Evolutionary conservation across 2,888 invertebrate genomes (phyloP).

Genomic region (Conus canariensis): DNA sequence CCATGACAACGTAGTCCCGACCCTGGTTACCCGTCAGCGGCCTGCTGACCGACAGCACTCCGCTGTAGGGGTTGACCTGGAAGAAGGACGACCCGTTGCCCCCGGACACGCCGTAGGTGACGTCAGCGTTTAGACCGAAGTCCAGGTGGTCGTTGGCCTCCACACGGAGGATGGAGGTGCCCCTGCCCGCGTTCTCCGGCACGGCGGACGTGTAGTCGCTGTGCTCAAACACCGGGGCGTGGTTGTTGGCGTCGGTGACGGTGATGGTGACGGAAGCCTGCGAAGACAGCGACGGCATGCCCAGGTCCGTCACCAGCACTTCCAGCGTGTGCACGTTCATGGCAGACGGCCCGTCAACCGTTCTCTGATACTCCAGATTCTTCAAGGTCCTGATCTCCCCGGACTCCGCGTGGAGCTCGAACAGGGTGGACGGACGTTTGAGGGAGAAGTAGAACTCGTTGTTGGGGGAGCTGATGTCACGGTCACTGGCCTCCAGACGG

Average conservation of each 20-base stretch:
- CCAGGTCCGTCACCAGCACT: constrained; percentile 95
- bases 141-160: constrained; percentile 81
- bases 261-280: constrained; percentile 91
- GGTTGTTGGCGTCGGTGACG: constrained; percentile 95
- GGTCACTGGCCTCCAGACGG: constrained; percentile 68
- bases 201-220: constrained; percentile 73
- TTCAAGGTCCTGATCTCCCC: constrained; percentile 94
- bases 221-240: constrained; percentile 90
- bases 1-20: constrained; percentile 84
- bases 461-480: constrained; percentile 68
- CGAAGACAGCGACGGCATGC: constrained; percentile 95
- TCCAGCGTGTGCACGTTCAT: constrained; percentile 68
- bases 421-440: constrained; percentile 83
- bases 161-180: constrained; percentile 87
- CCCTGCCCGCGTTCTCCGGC: constrained; percentile 85
- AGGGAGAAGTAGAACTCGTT: constrained; percentile 72
- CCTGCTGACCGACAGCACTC: constrained; percentile 88
- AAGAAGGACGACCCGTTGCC: constrained; percentile 90
- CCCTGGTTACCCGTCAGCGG: constrained; percentile 80
- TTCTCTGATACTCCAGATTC: constrained; percentile 76
- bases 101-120: constrained; percentile 86
- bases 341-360: constrained; percentile 47
- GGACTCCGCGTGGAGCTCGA: constrained; percentile 91
- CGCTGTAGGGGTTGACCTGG: constrained; percentile 86
- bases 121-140: constrained; percentile 92